A percentile compares a stretch with the other conserved stretches of the same genome.
Evolutionary conservation across 2,113 vertebrate genomes (phyloP).

Genomic region (Heterotis niloticus): DNA sequence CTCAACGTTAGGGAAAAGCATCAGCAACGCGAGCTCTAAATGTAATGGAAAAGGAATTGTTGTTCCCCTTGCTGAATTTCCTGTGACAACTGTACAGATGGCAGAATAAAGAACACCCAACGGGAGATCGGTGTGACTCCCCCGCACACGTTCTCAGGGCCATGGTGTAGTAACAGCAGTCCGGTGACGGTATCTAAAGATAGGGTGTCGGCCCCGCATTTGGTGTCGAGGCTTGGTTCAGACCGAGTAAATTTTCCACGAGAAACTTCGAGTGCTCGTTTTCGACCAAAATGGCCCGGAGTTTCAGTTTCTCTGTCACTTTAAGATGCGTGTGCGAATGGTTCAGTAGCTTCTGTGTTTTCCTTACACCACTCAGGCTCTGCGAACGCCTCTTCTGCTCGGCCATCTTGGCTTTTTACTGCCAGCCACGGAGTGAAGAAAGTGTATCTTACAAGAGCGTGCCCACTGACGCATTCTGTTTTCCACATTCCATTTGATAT

Average conservation of each 20-base stretch:
- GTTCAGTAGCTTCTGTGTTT: conserved; percentile 44
- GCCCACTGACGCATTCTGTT: conserved; percentile 35
- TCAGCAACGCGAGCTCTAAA: too few relatives aligned
- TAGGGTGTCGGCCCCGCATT: neutral
- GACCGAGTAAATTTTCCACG: conserved; percentile 52
- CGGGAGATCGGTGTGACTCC: too few relatives aligned
- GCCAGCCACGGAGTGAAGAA: conserved; percentile 37
- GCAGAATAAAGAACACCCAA: too few relatives aligned
- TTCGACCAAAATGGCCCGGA: conserved; percentile 47
- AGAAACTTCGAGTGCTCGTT: conserved; percentile 59
- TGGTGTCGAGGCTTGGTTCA: conserved; percentile 39
- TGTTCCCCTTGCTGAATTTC: too few relatives aligned
- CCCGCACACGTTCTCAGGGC: too few relatives aligned
- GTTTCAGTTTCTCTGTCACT: neutral
- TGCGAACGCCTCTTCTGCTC: conserved; percentile 15
- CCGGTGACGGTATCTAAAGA: too few relatives aligned
- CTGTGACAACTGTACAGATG: too few relatives aligned
- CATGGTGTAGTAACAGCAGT: too few relatives aligned
- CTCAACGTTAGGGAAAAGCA: too few relatives aligned
- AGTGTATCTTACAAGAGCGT: conserved; percentile 34
- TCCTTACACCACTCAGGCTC: conserved; percentile 50
- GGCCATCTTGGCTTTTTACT: conserved; percentile 34
- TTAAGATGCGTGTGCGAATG: conserved; percentile 28
- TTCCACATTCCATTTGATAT: conserved; percentile 29
- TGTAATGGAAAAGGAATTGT: too few relatives aligned